Evolutionary conservation across 2,797 vertebrate genomes (phyloP).

Genomic region (Eospalax fontanierii): DNA sequence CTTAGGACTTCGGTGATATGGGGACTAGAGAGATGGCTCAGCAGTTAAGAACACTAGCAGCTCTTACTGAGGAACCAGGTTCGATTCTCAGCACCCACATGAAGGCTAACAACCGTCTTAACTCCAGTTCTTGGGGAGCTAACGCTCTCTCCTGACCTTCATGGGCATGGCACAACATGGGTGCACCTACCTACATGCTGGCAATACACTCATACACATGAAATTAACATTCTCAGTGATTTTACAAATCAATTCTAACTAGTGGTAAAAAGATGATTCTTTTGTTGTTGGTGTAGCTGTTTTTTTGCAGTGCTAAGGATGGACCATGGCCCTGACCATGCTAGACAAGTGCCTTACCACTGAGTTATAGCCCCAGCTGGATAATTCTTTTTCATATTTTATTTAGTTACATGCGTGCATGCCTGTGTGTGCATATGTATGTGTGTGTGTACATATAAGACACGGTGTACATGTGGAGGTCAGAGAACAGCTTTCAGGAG

Average conservation of each 20-base stretch:
- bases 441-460: too few relatives aligned
- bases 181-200: too few relatives aligned
- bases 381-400: not conserved
- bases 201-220: too few relatives aligned
- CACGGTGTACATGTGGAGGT: not conserved
- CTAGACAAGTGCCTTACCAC: not conserved
- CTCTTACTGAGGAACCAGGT: too few relatives aligned
- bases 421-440: not conserved
- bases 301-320: not conserved
- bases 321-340: not conserved
- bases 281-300: not conserved
- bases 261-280: not conserved
- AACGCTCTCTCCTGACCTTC: too few relatives aligned
- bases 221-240: not conserved
- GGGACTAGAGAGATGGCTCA: too few relatives aligned
- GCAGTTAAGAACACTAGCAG: too few relatives aligned
- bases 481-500: not conserved
- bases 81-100: too few relatives aligned
- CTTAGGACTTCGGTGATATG: not conserved
- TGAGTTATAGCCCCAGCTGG: not conserved
- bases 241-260: slow-evolving; percentile 44
- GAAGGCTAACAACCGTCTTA: too few relatives aligned
- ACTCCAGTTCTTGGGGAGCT: too few relatives aligned
- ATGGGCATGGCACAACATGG: too few relatives aligned
- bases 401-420: not conserved